Evolutionary conservation across 1,140 invertebrate genomes (phyloP), one percentile per base, ranked within the genome.

Genomic region (Monomorium pharaonis): DNA sequence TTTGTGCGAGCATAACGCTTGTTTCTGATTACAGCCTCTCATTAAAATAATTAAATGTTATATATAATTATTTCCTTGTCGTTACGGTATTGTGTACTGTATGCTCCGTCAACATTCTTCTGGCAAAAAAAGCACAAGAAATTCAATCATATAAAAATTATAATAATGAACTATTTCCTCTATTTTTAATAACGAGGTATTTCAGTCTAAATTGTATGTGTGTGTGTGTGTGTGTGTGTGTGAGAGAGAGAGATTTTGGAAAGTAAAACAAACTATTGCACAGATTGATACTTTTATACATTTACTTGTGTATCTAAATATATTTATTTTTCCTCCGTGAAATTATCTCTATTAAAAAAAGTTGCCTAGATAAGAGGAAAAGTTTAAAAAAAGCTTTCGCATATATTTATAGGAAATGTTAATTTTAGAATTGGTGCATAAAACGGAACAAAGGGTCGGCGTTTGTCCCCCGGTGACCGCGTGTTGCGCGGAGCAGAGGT

Each of bases 401-500:
- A 3, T 51, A 56, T 56, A 9, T 56, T n/a, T n/a, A 54, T n/a
- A 14, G 18, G 2, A 21, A 14, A 72, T n/a, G 49, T 5, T 5
- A 4, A 54, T 33, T 54, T 33, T 3, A 51, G 14, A 14, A 51
- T 54, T 54, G 16, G 14, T 27, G 18, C 47, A 9, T 30, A 24
- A 65, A 65, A 33, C 10, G 4, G 16, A 51, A 51, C 18, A 21
- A 16, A 21, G 6, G 6, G 44, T 42, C 7, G 16, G 30, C 27
- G 42, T 24, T 58, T 60, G 49, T 69, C 58, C 27, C 27, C 27
- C 27, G 4, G 47, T 76, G 87, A 37, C 87, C 54, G 54, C 89
- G 81, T 87, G 89, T 85, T 81, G 77, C 76, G 80, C 21, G 49
- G 33, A 27, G 9, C 49, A 30, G n/a, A n/a, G 67, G 37, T 21